Evolutionary conservation across 2,797 vertebrate genomes (phyloP).

Genomic region (Cottoperca gobio): DNA sequence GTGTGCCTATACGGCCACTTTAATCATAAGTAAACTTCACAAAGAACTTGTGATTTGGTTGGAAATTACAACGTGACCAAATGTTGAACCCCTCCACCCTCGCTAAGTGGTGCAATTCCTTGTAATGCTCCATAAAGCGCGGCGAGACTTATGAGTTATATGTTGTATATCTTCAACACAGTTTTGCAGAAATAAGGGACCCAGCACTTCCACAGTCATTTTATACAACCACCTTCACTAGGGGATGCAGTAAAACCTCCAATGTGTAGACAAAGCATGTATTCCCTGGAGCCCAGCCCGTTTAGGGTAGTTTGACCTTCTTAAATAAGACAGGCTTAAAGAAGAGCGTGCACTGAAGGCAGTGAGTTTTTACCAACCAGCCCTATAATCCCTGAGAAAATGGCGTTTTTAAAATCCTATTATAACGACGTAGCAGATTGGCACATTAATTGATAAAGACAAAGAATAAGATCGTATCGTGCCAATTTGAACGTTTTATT

Average conservation of each 20-base stretch:
- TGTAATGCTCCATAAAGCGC: constrained; percentile 31
- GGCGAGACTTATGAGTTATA: background rate
- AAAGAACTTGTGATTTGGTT: constrained; percentile 48
- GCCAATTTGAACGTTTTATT: constrained; percentile 44
- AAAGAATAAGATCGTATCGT: constrained; percentile 37
- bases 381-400: constrained; percentile 58
- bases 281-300: constrained; percentile 34
- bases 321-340: constrained; percentile 58
- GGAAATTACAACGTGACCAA: constrained; percentile 45
- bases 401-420: constrained; percentile 58
- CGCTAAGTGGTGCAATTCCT: constrained; percentile 28
- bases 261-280: constrained; percentile 34
- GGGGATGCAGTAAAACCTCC: constrained; percentile 37
- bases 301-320: constrained; percentile 56
- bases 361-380: constrained; percentile 41
- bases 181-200: constrained; percentile 10
- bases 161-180: constrained; percentile 12
- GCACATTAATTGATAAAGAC: constrained; percentile 35
- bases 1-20: constrained; percentile 6
- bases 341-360: constrained; percentile 31
- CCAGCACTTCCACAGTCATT: constrained; percentile 1
- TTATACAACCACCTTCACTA: constrained; percentile 14
- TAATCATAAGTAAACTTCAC: constrained; percentile 53
- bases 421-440: constrained; percentile 35
- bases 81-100: constrained; percentile 14